phyloP scores from a whole-genome alignment of 2,797 vertebrate genomes.

The Labroides dimidiatus region DNA sequence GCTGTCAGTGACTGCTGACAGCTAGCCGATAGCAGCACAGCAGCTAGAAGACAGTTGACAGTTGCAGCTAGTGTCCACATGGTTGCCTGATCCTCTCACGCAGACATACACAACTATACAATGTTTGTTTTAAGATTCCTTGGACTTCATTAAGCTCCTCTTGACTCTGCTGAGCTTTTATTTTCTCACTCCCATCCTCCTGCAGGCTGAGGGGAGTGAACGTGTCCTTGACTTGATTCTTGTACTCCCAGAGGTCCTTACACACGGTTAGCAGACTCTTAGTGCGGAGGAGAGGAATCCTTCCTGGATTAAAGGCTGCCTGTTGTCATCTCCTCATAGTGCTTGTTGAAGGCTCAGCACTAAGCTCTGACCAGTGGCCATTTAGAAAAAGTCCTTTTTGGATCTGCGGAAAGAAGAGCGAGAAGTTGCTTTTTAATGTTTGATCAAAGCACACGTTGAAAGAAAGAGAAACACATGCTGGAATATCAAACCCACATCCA shows the following conservation, averaged over 20 bases:
- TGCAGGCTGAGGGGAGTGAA: conserved; percentile 49
- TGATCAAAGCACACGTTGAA: conserved; percentile 43
- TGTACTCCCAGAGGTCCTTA: conserved; percentile 69
- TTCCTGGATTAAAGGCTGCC: conserved; percentile 63
- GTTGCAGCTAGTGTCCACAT: conserved; percentile 73
- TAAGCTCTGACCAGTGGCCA: conserved; percentile 55
- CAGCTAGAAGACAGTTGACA: conserved; percentile 61
- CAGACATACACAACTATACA: conserved; percentile 43
- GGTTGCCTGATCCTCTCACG: conserved; percentile 57
- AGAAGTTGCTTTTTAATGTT: conserved; percentile 34
- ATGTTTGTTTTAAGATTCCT: conserved; percentile 67
- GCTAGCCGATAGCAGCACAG: conserved; percentile 63
- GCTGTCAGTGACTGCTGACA: conserved; percentile 56
- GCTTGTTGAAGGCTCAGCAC: conserved; percentile 35
- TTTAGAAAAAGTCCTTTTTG: conserved; percentile 51
- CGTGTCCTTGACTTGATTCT: conserved; percentile 70
- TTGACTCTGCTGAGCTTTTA: conserved; percentile 51
- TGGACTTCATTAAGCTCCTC: conserved; percentile 69
- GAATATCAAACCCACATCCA: conserved; percentile 51
- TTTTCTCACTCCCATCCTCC: conserved; percentile 68
- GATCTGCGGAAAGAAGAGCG: conserved; percentile 71
- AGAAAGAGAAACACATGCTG: conserved; percentile 25
- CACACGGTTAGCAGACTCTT: conserved; percentile 60
- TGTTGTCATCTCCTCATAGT: conserved; percentile 64
- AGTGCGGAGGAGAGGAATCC: conserved; percentile 59